These are phyloP conservation scores for Lathronympha strigana DNA, from an alignment of 2,888 invertebrate genomes.

Conservation along the genomic window DNA sequence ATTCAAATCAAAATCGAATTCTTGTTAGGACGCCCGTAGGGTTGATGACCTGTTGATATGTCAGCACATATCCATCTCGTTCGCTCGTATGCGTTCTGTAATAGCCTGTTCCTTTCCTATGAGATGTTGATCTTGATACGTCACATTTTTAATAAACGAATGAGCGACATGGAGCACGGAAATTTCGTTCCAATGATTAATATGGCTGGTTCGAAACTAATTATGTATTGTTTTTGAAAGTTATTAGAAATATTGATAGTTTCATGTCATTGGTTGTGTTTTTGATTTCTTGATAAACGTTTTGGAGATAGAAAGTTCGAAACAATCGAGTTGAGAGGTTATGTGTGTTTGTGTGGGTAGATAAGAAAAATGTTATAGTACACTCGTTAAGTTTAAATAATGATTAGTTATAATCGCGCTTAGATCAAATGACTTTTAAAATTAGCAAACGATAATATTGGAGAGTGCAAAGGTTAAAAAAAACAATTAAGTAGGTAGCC, in stretches of 20 bases:
- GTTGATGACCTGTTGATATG: slow-evolving; percentile 84
- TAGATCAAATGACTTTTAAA: slow-evolving; percentile 18
- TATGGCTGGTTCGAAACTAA: slow-evolving; percentile 80
- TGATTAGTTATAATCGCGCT: slow-evolving; percentile 21
- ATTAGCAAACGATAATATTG: slow-evolving; percentile 7
- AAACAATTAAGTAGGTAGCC: background rate
- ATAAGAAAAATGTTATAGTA: slow-evolving; percentile 34
- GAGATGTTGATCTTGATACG: slow-evolving; percentile 85
- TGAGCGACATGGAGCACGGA: slow-evolving; percentile 82
- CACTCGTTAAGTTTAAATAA: slow-evolving; percentile 26
- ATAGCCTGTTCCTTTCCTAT: slow-evolving; percentile 69
- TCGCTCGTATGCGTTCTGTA: slow-evolving; percentile 58
- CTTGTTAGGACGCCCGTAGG: slow-evolving; percentile 82
- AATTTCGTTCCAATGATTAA: slow-evolving; percentile 84
- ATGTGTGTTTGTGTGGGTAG: slow-evolving; percentile 32
- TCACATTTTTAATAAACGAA: slow-evolving; percentile 85
- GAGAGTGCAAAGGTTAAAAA: slow-evolving; percentile 6
- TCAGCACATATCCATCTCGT: slow-evolving; percentile 74
- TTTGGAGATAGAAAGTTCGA: slow-evolving; percentile 76
- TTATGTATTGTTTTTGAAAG: slow-evolving; percentile 81
- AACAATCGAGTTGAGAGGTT: slow-evolving; percentile 68
- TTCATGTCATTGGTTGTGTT: slow-evolving; percentile 81
- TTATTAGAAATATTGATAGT: slow-evolving; percentile 84
- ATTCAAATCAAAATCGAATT: slow-evolving; percentile 84
- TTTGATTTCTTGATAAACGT: slow-evolving; percentile 79